A percentile compares a stretch with the other conserved stretches of the same genome.
Conservation (phyloP, 2,888 invertebrate species). For the Caenorhabditis auriculariae region DNA sequence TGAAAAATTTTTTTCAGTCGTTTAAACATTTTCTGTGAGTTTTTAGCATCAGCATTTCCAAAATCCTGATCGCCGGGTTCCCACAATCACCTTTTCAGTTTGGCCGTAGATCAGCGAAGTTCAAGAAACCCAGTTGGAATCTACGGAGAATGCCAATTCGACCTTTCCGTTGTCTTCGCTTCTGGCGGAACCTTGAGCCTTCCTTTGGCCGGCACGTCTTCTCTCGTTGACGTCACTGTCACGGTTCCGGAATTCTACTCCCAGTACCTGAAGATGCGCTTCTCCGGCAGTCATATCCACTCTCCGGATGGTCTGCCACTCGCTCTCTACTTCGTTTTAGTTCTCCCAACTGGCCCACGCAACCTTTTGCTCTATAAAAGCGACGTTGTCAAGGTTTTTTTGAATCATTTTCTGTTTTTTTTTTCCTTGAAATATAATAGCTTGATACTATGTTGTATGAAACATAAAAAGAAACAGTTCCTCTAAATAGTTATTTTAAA, state of each 20-base stretch:
- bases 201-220: background rate
- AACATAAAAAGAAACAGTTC: too few relatives aligned
- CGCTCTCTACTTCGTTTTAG: slow-evolving; percentile 41
- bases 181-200: slow-evolving; percentile 11
- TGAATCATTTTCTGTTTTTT: background rate
- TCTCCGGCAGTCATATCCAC: slow-evolving; percentile 38
- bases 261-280: slow-evolving; percentile 28
- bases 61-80: too few relatives aligned
- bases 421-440: background rate
- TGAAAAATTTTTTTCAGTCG: too few relatives aligned
- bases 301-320: slow-evolving; percentile 24
- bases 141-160: slow-evolving; percentile 12
- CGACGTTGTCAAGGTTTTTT: slow-evolving; percentile 10
- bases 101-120: slow-evolving; percentile 10
- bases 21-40: too few relatives aligned
- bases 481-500: too few relatives aligned
- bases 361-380: slow-evolving; percentile 26
- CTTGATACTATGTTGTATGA: background rate
- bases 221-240: slow-evolving; percentile 15
- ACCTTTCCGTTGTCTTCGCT: slow-evolving; percentile 19
- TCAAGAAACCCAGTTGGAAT: slow-evolving; percentile 9
- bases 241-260: slow-evolving; percentile 27
- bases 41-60: too few relatives aligned
- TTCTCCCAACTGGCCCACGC: slow-evolving; percentile 17
- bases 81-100: background rate